Evolutionary conservation across 1,140 invertebrate genomes (phyloP).

Genomic region (Lasioglossum baleicum): DNA sequence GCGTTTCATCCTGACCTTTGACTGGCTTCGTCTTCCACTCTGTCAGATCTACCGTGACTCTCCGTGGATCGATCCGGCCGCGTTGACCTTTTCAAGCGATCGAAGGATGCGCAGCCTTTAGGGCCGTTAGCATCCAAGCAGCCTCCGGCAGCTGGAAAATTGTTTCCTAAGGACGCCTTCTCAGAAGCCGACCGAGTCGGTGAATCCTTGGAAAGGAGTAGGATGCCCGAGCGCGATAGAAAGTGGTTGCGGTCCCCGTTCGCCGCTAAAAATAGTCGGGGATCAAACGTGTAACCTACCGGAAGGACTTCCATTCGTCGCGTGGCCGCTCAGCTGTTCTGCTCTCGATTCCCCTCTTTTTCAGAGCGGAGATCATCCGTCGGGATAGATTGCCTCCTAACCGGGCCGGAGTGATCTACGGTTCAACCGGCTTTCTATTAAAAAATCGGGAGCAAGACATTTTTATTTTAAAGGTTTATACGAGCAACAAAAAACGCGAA

Average conservation of each 20-base stretch:
- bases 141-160: slow-evolving; percentile 13
- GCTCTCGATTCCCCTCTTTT: neutral
- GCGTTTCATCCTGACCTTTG: slow-evolving; percentile 50
- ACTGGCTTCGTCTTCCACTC: slow-evolving; percentile 30
- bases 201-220: slow-evolving; percentile 3
- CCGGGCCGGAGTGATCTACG: neutral
- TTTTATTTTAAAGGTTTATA: no score
- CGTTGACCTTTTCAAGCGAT: slow-evolving; percentile 48
- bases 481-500: no score
- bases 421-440: neutral
- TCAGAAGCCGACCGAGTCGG: neutral
- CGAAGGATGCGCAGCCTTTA: slow-evolving; percentile 9
- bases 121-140: slow-evolving; percentile 1
- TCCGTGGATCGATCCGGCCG: slow-evolving; percentile 42
- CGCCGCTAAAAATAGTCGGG: neutral
- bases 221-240: neutral
- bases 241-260: neutral
- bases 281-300: neutral
- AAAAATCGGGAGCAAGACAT: no score
- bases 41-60: neutral
- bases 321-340: neutral
- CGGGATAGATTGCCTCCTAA: neutral
- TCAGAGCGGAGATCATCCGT: neutral
- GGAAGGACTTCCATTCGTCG: slow-evolving; percentile 7
- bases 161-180: slow-evolving; percentile 23